Conservation (phyloP, 2,888 invertebrate genomes). For the Melinaea marsaeus region DNA sequence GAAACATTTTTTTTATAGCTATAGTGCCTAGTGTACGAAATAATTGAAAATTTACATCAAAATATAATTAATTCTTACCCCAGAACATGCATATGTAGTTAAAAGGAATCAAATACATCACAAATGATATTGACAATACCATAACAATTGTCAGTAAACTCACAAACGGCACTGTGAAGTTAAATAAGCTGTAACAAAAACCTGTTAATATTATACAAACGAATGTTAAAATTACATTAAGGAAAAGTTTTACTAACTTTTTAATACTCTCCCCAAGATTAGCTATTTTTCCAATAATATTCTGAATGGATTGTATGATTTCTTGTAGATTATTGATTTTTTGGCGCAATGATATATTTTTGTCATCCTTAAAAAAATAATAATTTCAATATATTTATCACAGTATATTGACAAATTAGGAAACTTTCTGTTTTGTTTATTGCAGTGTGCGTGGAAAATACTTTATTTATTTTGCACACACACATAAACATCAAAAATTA, state of each 20-base stretch:
- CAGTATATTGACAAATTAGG: too few relatives aligned
- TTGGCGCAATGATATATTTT: conserved; percentile 93
- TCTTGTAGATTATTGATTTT: conserved; percentile 94
- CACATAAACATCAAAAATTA: too few relatives aligned
- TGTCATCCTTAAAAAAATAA: conserved; percentile 84
- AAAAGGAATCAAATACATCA: conserved; percentile 91
- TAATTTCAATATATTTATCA: not conserved
- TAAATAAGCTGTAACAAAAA: conserved; percentile 87
- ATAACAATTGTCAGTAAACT: conserved; percentile 91
- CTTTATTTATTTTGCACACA: too few relatives aligned
- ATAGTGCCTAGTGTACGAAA: conserved; percentile 1
- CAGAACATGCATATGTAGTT: conserved; percentile 92
- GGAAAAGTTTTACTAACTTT: conserved; percentile 81
- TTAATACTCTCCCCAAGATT: conserved; percentile 93
- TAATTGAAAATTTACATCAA: not conserved
- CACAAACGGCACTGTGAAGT: conserved; percentile 96
- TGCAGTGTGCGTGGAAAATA: too few relatives aligned
- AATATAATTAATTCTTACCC: conserved; percentile 76
- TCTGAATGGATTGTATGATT: conserved; percentile 95
- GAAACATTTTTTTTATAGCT: conserved; percentile 22
- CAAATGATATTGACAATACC: conserved; percentile 81
- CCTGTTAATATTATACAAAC: conserved; percentile 9
- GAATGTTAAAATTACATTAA: not conserved
- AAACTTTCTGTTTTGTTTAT: too few relatives aligned
- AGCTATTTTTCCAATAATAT: conserved; percentile 92